phyloP scores from a whole-genome alignment of 2,888 invertebrate genomes.

The Brachyptera risi region DNA sequence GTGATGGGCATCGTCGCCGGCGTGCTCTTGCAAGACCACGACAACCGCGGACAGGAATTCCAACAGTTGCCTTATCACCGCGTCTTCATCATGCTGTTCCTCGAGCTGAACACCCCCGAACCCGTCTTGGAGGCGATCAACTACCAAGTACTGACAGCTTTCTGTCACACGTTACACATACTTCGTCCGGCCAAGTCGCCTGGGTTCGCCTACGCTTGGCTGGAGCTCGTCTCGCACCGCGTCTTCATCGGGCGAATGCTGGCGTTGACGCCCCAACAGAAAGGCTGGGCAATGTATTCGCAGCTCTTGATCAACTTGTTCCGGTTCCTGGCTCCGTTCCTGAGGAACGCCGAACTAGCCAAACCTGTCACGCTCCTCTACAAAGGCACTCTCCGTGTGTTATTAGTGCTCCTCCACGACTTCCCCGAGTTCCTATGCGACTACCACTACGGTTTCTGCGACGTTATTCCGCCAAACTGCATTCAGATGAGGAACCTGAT shows the following conservation, averaged over 20 bases:
- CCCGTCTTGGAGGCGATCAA: conserved; percentile 91
- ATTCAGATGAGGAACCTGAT: conserved; percentile 97
- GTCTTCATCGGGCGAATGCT: conserved; percentile 92
- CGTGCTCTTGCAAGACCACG: conserved; percentile 93
- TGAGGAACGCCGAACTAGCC: conserved; percentile 93
- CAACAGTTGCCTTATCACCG: conserved; percentile 98
- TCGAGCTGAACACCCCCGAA: conserved; percentile 93
- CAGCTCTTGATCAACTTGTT: conserved; percentile 93
- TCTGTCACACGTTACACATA: conserved; percentile 92
- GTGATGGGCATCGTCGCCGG: conserved; percentile 93
- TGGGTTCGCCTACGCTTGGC: conserved; percentile 97
- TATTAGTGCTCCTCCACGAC: conserved; percentile 94
- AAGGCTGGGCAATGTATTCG: conserved; percentile 97
- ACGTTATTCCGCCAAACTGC: conserved; percentile 98
- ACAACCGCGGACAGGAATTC: conserved; percentile 82
- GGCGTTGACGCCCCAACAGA: conserved; percentile 86
- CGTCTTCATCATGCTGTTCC: conserved; percentile 92
- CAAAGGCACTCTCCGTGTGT: conserved; percentile 90
- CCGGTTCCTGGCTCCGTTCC: conserved; percentile 93
- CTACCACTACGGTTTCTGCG: conserved; percentile 98
- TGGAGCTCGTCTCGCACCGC: conserved; percentile 95
- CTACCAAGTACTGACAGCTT: conserved; percentile 90
- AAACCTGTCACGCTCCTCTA: conserved; percentile 91
- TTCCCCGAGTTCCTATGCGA: conserved; percentile 99
- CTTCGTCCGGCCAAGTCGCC: conserved; percentile 90